These are phyloP conservation scores for Nebria ingens DNA, from an alignment of 1,140 invertebrate species.

Conservation along the genomic window DNA sequence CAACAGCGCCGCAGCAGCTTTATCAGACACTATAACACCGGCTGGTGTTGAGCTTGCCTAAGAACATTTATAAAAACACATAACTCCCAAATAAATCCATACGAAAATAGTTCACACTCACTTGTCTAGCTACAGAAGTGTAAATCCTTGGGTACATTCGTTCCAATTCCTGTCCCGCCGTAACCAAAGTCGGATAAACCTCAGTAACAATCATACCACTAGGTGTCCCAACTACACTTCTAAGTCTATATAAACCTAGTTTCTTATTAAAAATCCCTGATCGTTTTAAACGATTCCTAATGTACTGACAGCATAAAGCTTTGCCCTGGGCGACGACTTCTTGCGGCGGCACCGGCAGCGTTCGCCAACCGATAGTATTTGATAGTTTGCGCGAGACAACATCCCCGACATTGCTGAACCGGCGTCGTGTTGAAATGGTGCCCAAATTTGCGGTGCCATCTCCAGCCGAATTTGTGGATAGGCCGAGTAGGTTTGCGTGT, in stretches of 20 bases:
- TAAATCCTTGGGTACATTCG: slow-evolving; percentile 54
- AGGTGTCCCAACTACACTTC: slow-evolving; percentile 45
- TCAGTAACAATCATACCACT: slow-evolving; percentile 41
- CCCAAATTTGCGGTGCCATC: background rate
- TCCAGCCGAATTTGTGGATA: slow-evolving; percentile 3
- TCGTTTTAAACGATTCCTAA: slow-evolving; percentile 50
- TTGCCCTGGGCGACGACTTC: slow-evolving; percentile 50
- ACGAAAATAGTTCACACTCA: background rate
- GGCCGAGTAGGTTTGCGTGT: slow-evolving; percentile 20
- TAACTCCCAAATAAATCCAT: background rate
- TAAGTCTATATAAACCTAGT: slow-evolving; percentile 53
- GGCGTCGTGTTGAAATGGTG: slow-evolving; percentile 28
- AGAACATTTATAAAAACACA: background rate
- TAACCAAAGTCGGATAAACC: slow-evolving; percentile 45
- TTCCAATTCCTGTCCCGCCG: slow-evolving; percentile 52
- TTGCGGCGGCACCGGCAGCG: slow-evolving; percentile 40
- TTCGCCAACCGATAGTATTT: slow-evolving; percentile 57
- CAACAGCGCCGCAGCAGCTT: slow-evolving; percentile 43
- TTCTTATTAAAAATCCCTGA: slow-evolving; percentile 56
- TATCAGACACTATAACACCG: slow-evolving; percentile 41
- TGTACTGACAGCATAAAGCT: slow-evolving; percentile 52
- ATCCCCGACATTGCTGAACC: slow-evolving; percentile 60
- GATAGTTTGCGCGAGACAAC: slow-evolving; percentile 57
- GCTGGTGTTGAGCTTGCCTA: slow-evolving; percentile 33
- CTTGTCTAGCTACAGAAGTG: slow-evolving; percentile 46